Conservation (phyloP, 2,888 invertebrate species). For the Suillia variegata region DNA sequence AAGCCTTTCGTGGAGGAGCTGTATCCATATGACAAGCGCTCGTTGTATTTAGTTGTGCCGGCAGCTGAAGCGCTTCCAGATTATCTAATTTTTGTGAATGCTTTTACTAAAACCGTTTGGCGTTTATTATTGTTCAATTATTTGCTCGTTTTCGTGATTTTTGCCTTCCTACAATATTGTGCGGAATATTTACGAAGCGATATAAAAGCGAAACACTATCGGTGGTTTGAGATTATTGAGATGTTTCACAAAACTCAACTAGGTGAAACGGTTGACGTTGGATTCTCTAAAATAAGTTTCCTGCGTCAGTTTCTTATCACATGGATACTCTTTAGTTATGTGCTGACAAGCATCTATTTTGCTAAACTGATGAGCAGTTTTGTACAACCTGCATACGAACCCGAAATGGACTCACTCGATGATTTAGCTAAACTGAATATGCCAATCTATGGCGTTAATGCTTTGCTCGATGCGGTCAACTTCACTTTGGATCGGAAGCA, state of each 20-base stretch:
- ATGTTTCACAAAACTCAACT: constrained; percentile 47
- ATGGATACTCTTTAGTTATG: constrained; percentile 55
- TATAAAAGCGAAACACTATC: constrained; percentile 12
- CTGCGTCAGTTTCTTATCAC: constrained; percentile 46
- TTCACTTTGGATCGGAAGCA: constrained; percentile 29
- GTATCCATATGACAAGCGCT: constrained; percentile 44
- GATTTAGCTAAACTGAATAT: constrained; percentile 32
- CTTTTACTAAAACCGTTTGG: constrained; percentile 44
- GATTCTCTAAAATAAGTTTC: constrained; percentile 42
- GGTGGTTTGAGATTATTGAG: constrained; percentile 42
- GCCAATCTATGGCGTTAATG: constrained; percentile 38
- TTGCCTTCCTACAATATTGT: background rate
- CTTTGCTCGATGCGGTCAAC: constrained; percentile 33
- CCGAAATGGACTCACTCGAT: constrained; percentile 44
- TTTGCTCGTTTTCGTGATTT: constrained; percentile 29
- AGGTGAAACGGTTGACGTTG: constrained; percentile 45
- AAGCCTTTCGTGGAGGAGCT: constrained; percentile 36
- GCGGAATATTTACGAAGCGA: constrained; percentile 22
- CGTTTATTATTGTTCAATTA: constrained; percentile 37
- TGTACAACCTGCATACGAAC: constrained; percentile 47
- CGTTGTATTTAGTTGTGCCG: constrained; percentile 49
- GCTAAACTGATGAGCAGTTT: constrained; percentile 56
- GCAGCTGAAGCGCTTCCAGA: constrained; percentile 45
- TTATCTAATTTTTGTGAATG: constrained; percentile 47
- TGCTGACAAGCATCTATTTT: constrained; percentile 49